Evolutionary conservation across 2,113 vertebrate species (phyloP).

Genomic region (Colossoma macropomum): DNA sequence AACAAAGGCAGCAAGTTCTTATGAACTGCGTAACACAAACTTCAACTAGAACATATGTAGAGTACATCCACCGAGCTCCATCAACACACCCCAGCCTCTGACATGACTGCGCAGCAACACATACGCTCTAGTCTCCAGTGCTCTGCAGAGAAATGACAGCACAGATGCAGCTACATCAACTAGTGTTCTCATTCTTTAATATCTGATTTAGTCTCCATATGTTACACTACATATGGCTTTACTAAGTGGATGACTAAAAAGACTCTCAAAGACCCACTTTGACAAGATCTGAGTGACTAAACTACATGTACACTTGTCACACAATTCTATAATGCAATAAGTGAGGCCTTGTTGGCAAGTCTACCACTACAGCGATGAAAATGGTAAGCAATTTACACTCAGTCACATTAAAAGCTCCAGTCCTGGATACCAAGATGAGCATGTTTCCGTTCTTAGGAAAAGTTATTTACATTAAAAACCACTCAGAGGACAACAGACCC

Average conservation of each 20-base stretch:
- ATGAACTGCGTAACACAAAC: not conserved
- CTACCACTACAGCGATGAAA: not conserved
- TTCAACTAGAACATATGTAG: not conserved
- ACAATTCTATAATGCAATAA: not conserved
- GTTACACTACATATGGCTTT: conserved; percentile 27
- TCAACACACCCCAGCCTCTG: conserved; percentile 24
- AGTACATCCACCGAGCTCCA: not conserved
- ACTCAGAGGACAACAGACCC: not conserved
- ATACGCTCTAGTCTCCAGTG: conserved; percentile 14
- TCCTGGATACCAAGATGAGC: not conserved
- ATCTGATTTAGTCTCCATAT: not conserved
- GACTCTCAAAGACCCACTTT: not conserved
- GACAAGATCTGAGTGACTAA: not conserved
- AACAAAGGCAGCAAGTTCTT: not conserved
- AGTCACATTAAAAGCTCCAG: not conserved
- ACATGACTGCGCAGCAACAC: conserved; percentile 17
- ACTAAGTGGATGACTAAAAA: not conserved
- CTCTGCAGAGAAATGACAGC: conserved; percentile 27
- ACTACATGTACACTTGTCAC: not conserved
- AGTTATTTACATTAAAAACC: not conserved
- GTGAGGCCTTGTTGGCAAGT: not conserved
- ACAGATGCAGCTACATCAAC: conserved; percentile 6
- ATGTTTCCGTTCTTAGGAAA: not conserved
- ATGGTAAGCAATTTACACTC: not conserved
- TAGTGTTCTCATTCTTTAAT: conserved; percentile 14